A percentile compares a stretch with the other conserved stretches of the same genome.
Conservation (phyloP, 2,888 invertebrate genomes). For the Heliconius aoede region DNA sequence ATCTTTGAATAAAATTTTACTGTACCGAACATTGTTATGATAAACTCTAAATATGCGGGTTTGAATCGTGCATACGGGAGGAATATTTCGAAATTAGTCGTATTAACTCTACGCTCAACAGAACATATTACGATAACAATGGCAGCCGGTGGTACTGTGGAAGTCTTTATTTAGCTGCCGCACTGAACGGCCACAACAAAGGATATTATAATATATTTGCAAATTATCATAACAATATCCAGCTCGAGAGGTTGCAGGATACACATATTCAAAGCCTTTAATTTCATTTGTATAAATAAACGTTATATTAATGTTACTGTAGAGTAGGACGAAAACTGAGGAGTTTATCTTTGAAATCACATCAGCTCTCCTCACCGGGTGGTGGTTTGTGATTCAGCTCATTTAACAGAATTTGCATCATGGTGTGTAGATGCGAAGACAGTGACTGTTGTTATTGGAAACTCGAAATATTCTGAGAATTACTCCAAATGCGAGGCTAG, state of each 20-base stretch:
- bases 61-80: conserved; percentile 9
- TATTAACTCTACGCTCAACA: conserved; percentile 20
- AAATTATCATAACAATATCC: conserved; percentile 59
- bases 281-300: conserved; percentile 1
- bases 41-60: conserved; percentile 10
- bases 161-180: conserved; percentile 16
- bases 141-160: background rate
- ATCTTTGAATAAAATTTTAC: background rate
- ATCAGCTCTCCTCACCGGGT: too few species aligned
- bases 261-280: conserved; percentile 10
- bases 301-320: background rate
- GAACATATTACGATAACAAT: conserved; percentile 27
- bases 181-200: conserved; percentile 37
- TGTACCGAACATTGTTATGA: background rate
- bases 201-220: conserved; percentile 43
- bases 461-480: background rate
- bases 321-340: background rate
- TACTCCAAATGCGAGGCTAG: background rate
- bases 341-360: background rate
- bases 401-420: too few species aligned
- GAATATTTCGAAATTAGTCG: conserved; percentile 11
- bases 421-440: background rate
- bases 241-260: conserved; percentile 52
- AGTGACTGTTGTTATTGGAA: background rate
- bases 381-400: background rate